Conservation (phyloP, 2,113 vertebrate genomes). For the Chunga burmeisteri region DNA sequence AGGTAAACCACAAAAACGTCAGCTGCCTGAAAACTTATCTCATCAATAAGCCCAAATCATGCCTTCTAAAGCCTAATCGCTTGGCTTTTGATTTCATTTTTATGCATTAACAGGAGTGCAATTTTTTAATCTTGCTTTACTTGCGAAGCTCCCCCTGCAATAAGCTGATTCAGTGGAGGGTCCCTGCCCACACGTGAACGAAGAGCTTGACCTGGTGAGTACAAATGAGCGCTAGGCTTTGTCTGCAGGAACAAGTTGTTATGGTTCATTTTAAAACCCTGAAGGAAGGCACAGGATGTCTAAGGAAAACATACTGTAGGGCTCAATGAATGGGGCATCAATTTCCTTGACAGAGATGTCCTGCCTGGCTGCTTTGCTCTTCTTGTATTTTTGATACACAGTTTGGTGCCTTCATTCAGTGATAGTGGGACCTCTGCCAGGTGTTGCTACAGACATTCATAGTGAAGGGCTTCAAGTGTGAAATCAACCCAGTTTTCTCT, state of each 20-base stretch:
- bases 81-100: neutral
- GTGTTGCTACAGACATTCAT: conserved; percentile 47
- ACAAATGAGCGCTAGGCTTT: conserved; percentile 6
- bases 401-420: conserved; percentile 57
- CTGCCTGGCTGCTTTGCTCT: conserved; percentile 38
- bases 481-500: conserved; percentile 68
- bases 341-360: conserved; percentile 52
- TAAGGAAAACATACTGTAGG: conserved; percentile 32
- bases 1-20: neutral
- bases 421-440: conserved; percentile 62
- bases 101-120: neutral
- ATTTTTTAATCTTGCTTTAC: neutral
- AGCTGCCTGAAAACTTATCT: neutral
- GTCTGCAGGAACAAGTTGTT: conserved; percentile 40
- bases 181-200: neutral
- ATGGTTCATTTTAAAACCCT: conserved; percentile 3
- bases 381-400: conserved; percentile 36
- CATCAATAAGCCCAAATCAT: neutral
- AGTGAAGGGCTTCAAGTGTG: conserved; percentile 58
- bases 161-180: neutral
- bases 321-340: conserved; percentile 32
- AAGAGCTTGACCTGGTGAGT: conserved; percentile 13
- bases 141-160: neutral
- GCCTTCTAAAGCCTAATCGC: neutral
- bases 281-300: conserved; percentile 64